Conservation (phyloP, 2,797 vertebrate genomes). For the Characodon lateralis region DNA sequence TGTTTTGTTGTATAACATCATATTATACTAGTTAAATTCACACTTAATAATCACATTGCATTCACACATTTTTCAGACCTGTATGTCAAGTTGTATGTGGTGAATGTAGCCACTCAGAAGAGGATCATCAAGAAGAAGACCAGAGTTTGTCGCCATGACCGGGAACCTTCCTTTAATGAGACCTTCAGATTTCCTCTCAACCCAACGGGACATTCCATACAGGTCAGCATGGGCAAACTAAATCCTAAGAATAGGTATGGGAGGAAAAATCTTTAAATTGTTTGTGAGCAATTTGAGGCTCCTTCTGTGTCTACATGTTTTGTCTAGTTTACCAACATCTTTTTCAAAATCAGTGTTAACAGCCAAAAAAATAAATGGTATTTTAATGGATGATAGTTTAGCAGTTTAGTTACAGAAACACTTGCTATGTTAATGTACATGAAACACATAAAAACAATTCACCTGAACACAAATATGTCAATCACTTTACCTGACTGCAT, state of each 20-base stretch:
- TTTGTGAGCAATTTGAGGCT: background rate
- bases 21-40: background rate
- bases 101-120: conserved; percentile 97
- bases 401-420: background rate
- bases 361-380: background rate
- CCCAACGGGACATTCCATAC: conserved; percentile 95
- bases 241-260: background rate
- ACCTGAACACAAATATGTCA: background rate
- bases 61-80: conserved; percentile 81
- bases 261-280: background rate
- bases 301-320: background rate
- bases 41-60: background rate
- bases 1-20: background rate
- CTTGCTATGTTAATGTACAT: background rate
- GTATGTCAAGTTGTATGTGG: conserved; percentile 96
- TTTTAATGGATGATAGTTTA: background rate
- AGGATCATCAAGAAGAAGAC: conserved; percentile 99
- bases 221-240: conserved; percentile 77
- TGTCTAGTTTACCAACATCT: background rate
- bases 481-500: background rate
- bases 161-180: conserved; percentile 97
- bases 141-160: conserved; percentile 93
- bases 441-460: background rate
- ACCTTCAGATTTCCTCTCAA: conserved; percentile 95
- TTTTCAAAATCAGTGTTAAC: background rate